Conservation (phyloP, 1,140 invertebrate genomes). For the Stegodyphus mimosarum region DNA sequence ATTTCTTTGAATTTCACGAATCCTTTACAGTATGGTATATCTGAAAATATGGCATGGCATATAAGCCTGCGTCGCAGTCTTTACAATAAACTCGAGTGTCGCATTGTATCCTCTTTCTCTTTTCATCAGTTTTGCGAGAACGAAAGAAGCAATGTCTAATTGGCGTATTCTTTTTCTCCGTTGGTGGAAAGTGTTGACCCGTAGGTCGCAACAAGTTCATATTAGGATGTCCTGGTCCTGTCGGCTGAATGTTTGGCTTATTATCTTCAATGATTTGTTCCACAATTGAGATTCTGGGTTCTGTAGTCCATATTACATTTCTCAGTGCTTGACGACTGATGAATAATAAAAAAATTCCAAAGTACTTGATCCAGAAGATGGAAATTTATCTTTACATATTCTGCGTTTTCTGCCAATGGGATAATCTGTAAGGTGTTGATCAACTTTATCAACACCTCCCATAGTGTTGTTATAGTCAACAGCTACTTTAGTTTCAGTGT, state of each 20-base stretch:
- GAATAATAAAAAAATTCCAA: background rate
- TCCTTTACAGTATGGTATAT: background rate
- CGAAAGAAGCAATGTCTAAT: no score
- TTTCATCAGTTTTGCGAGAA: no score
- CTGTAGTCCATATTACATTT: background rate
- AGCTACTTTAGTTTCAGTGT: constrained; percentile 29
- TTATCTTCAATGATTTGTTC: background rate
- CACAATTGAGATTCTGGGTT: background rate
- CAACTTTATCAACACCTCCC: background rate
- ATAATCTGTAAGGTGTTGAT: constrained; percentile 20
- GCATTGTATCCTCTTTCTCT: no score
- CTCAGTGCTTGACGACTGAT: background rate
- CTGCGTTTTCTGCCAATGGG: background rate
- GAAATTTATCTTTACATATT: background rate
- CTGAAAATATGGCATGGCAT: no score
- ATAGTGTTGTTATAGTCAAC: constrained; percentile 10
- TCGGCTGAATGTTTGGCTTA: no score
- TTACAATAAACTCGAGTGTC: no score
- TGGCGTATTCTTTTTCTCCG: no score
- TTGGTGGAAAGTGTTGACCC: no score
- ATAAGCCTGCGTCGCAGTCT: no score
- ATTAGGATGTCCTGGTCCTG: background rate
- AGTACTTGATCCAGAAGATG: background rate
- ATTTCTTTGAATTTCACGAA: background rate
- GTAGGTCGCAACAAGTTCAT: no score